phyloP scores from a whole-genome alignment of 2,888 invertebrate species.

The Notodonta ziczac region DNA sequence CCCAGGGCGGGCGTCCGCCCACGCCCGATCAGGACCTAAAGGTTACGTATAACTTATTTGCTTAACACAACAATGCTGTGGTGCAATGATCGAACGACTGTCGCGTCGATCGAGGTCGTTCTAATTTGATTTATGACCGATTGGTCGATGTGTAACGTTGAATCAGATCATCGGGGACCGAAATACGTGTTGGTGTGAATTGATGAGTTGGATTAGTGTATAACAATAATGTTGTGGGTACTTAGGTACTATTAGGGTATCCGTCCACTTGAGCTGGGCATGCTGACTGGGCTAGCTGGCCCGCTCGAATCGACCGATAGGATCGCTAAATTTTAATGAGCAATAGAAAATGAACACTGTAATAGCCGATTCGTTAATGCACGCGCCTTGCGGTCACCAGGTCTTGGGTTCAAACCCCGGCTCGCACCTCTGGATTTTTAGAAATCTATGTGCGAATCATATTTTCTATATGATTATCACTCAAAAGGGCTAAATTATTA shows the following conservation, averaged over 20 bases:
- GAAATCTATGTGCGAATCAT: too few relatives aligned
- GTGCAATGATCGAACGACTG: constrained; percentile 54
- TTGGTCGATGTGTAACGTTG: constrained; percentile 33
- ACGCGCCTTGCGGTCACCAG: too few relatives aligned
- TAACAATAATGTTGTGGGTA: neutral
- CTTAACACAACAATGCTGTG: constrained; percentile 45
- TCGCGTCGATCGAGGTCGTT: constrained; percentile 51
- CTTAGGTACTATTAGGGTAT: neutral
- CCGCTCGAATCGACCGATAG: too few relatives aligned
- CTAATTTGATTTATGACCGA: constrained; percentile 51
- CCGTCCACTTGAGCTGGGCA: too few relatives aligned
- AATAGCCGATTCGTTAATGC: too few relatives aligned
- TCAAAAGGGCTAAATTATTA: too few relatives aligned
- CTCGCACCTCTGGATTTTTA: too few relatives aligned
- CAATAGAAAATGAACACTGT: too few relatives aligned
- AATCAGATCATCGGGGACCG: constrained; percentile 10
- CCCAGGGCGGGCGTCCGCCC: constrained; percentile 57
- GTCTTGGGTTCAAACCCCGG: too few relatives aligned
- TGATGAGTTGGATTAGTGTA: neutral
- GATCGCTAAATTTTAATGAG: too few relatives aligned
- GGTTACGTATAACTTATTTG: constrained; percentile 52
- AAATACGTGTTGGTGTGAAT: constrained; percentile 4
- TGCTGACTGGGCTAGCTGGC: too few relatives aligned
- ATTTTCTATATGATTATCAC: too few relatives aligned
- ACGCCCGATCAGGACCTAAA: constrained; percentile 49